Evolutionary conservation across 2,888 invertebrate species (phyloP).

Genomic region (Ophioninae sp.): DNA sequence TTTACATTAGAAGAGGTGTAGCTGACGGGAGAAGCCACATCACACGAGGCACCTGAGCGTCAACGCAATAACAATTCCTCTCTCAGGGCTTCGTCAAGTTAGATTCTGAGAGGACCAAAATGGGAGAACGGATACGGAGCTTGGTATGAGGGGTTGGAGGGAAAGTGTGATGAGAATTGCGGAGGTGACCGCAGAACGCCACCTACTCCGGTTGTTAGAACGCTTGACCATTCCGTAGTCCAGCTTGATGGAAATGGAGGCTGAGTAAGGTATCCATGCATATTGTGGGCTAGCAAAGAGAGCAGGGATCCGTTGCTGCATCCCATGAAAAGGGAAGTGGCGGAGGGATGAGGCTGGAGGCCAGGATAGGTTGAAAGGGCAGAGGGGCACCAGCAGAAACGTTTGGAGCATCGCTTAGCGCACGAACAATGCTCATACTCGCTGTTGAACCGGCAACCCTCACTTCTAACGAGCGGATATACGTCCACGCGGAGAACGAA

Average conservation of each 20-base stretch:
- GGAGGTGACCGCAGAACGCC: slow-evolving; percentile 26
- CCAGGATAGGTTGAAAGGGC: neutral
- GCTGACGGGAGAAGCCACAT: slow-evolving; percentile 44
- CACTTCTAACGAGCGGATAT: slow-evolving; percentile 43
- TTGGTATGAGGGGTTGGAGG: neutral
- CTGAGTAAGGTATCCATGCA: slow-evolving; percentile 26
- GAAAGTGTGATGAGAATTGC: slow-evolving; percentile 32
- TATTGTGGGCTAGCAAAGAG: slow-evolving; percentile 24
- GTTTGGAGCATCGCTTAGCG: slow-evolving; percentile 29
- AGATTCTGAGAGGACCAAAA: slow-evolving; percentile 17
- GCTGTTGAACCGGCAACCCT: slow-evolving; percentile 38
- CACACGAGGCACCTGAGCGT: slow-evolving; percentile 43
- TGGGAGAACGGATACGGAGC: neutral
- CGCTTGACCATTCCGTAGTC: slow-evolving; percentile 28
- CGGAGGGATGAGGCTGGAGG: neutral
- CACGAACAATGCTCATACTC: slow-evolving; percentile 37
- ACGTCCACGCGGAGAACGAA: slow-evolving; percentile 37
- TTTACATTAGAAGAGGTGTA: slow-evolving; percentile 19
- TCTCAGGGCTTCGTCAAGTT: slow-evolving; percentile 9
- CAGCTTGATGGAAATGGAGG: slow-evolving; percentile 39
- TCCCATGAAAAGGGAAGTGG: neutral
- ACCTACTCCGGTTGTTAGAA: slow-evolving; percentile 28
- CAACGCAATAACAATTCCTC: slow-evolving; percentile 31
- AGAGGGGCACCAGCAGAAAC: slow-evolving; percentile 29
- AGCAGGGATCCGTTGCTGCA: slow-evolving; percentile 9